Conservation (phyloP, 2,888 invertebrate genomes). For the Onchidella celtica region DNA sequence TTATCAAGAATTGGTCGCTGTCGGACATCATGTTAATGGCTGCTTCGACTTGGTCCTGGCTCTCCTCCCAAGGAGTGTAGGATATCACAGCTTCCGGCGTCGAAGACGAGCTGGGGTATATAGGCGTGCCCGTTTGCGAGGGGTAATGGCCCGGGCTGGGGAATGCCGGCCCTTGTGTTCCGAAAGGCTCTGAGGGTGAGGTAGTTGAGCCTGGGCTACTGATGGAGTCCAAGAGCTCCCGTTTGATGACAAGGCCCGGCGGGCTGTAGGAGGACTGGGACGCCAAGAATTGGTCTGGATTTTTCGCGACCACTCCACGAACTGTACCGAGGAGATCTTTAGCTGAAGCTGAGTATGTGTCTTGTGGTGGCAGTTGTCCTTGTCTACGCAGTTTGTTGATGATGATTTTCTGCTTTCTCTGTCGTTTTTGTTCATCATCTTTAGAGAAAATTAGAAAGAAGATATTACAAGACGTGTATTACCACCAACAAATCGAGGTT, state of each 20-base stretch:
- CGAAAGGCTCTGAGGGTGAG: not conserved
- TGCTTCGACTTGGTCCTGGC: conserved; percentile 55
- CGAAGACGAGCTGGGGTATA: not conserved
- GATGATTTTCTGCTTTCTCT: conserved; percentile 74
- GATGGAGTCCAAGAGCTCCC: conserved; percentile 8
- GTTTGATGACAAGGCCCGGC: not conserved
- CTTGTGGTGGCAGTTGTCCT: conserved; percentile 65
- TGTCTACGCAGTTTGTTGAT: conserved; percentile 73
- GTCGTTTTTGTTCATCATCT: conserved; percentile 75
- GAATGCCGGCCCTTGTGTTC: not conserved
- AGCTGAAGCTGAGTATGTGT: conserved; percentile 59
- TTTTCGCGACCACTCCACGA: not conserved
- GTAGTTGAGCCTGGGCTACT: not conserved
- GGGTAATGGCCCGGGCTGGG: not conserved
- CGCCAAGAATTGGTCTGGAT: not conserved
- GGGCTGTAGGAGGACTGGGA: not conserved
- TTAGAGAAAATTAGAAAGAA: not conserved
- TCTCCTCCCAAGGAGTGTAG: conserved; percentile 59
- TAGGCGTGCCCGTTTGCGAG: too few species aligned
- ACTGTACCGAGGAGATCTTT: conserved; percentile 12
- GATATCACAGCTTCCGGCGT: not conserved
- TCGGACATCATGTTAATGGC: conserved; percentile 55
- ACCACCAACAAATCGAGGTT: too few species aligned
- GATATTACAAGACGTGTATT: not conserved
- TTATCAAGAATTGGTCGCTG: conserved; percentile 56